Evolutionary conservation across 2,113 vertebrate species (phyloP).

Genomic region (Tinamus guttatus): DNA sequence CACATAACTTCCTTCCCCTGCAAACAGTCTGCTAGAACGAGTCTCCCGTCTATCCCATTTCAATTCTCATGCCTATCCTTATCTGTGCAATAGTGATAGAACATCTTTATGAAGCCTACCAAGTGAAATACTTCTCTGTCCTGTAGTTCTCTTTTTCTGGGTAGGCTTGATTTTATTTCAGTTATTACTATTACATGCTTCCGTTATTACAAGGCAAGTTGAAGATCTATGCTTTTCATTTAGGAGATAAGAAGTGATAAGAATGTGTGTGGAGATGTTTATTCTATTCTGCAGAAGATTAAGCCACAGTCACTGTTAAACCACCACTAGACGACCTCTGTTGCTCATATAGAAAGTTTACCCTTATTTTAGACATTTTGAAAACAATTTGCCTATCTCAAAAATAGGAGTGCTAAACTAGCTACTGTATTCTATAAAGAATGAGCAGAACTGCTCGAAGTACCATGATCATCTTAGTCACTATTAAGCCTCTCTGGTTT

Average conservation of each 20-base stretch:
- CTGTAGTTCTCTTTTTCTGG: background rate
- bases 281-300: background rate
- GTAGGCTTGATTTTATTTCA: background rate
- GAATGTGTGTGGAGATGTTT: fast-evolving
- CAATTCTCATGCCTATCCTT: background rate
- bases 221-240: background rate
- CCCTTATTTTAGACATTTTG: background rate
- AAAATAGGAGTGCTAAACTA: background rate
- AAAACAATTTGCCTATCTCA: background rate
- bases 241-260: background rate
- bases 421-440: background rate
- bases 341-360: background rate
- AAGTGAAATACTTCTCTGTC: background rate
- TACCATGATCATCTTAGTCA: background rate
- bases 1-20: background rate
- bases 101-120: background rate
- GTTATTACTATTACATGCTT: background rate
- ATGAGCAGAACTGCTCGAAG: background rate
- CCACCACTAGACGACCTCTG: background rate
- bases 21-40: background rate
- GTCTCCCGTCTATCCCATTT: background rate
- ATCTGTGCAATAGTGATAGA: background rate
- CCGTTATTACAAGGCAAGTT: background rate
- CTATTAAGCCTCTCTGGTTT: background rate
- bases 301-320: background rate